Percentiles rank a stretch among this genome's conserved stretches.
These are phyloP conservation scores for Gymnopithys bicolor DNA, from an alignment of 2,797 vertebrate genomes.

Conservation along the genomic window DNA sequence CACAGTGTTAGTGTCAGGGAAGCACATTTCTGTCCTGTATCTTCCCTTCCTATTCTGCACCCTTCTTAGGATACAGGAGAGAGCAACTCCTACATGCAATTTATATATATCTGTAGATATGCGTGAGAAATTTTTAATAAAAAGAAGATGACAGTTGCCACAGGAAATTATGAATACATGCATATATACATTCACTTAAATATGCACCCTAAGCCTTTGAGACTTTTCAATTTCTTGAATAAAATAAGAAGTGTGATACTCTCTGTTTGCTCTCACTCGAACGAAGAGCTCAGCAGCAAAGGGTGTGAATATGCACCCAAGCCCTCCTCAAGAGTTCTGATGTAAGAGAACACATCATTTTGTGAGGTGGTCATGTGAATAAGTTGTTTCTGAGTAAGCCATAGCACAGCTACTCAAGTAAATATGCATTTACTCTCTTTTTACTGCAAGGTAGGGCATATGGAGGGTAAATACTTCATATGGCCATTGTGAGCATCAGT, in stretches of 20 bases:
- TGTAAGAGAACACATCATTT: background rate
- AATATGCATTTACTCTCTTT: background rate
- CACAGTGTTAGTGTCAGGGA: background rate
- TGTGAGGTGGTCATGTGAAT: background rate
- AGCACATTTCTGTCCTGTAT: background rate
- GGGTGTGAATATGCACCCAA: background rate
- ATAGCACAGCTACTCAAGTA: background rate
- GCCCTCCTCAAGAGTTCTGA: background rate
- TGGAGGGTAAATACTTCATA: background rate
- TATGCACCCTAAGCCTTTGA: background rate
- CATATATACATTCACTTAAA: background rate
- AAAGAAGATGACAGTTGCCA: constrained; percentile 37
- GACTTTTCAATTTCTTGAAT: background rate
- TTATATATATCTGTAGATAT: constrained; percentile 39
- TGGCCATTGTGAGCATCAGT: background rate
- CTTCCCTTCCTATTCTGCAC: background rate
- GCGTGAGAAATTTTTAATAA: constrained; percentile 41
- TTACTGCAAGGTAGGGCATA: background rate
- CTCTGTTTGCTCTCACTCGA: background rate
- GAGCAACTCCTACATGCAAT: constrained; percentile 46
- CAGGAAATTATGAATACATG: constrained; percentile 26
- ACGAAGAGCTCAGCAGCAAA: background rate
- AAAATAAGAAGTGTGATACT: background rate
- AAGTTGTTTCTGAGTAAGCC: background rate
- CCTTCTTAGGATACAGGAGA: background rate